Base-by-base conservation (phyloP, 2,888 invertebrate species). In the Sussaba pulchella region DNA sequence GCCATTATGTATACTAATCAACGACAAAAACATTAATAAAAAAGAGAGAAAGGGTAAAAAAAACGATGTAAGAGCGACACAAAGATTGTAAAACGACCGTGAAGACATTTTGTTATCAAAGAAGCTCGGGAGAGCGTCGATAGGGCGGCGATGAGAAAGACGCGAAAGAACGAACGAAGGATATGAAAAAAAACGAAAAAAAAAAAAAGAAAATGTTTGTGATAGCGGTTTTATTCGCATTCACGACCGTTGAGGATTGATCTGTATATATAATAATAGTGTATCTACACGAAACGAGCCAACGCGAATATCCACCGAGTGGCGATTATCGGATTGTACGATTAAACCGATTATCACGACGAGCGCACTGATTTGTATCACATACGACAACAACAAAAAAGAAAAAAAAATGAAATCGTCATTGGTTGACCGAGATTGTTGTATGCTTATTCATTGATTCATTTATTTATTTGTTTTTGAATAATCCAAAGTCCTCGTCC, bases 361-460 rank as follows among this genome's bases (percentile, higher is more conserved):
- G 88, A 89, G 87, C 89, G 89, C 90, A 90, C 89, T 88, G 89
- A 90, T 90, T 90, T 90, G 90, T 90, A 90, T 85, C 86, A 87
- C 86, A 83, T 86, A 67, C 77, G 72, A 78, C 43, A 64, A 74
- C 36, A 67, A 39, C 31, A 36, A 54, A 76, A 76, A 76, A 76
- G 77, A 73, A 78, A 75, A 73, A 14, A 43, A 71, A 52, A 50
- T 74, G 74, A 67, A 63, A 47, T 69, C 43, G 72, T 76, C 78
- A 79, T 77, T 77, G 77, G 79, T 64, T 70, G 77, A 81, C 73
- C 63, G 73, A 77, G 69, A 77, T 57, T 47, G 45, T 57, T 54
- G 43, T 0, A 41, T 59, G n/a, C n/a, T n/a, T n/a, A n/a, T n/a
- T n/a, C n/a, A n/a, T n/a, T n/a, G n/a, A n/a, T n/a, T n/a, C n/a